phyloP scores from a whole-genome alignment of 2,113 vertebrate genomes.

The Anarhynchus alexandrinus region DNA sequence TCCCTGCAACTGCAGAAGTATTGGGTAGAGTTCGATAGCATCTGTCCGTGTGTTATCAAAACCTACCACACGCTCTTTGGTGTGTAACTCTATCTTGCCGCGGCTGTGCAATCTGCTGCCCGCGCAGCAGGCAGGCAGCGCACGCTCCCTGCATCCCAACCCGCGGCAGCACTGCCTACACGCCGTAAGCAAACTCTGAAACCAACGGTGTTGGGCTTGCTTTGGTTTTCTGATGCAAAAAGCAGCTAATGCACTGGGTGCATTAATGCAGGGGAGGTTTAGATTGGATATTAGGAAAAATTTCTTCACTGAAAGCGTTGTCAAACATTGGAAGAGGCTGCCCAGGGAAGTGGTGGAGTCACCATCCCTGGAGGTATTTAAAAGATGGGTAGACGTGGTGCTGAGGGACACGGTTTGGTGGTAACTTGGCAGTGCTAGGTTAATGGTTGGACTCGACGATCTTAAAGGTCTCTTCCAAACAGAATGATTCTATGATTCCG shows the following conservation, averaged over 20 bases:
- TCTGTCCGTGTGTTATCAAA: not conserved
- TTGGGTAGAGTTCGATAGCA: not conserved
- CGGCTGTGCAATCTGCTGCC: not conserved
- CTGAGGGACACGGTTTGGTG: not conserved
- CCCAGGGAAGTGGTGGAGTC: not conserved
- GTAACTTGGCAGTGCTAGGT: not conserved
- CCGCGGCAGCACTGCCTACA: accelerated
- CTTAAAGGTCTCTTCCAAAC: not conserved
- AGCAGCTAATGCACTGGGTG: not conserved
- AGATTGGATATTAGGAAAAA: not conserved
- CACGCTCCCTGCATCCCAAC: accelerated
- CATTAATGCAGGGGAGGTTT: not conserved
- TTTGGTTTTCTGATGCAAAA: not conserved
- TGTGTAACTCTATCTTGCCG: not conserved
- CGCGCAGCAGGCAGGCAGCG: not conserved
- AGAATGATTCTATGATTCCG: not conserved
- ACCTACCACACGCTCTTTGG: not conserved
- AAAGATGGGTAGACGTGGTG: not conserved
- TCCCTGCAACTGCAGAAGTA: not conserved
- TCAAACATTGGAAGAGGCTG: not conserved
- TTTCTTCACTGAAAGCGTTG: not conserved
- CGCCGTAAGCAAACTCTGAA: too few species aligned
- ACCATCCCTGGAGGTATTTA: not conserved
- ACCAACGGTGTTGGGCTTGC: not conserved
- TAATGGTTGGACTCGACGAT: not conserved